Base-by-base conservation (phyloP, 1,140 invertebrate species). In the Drosophila takahashii region DNA sequence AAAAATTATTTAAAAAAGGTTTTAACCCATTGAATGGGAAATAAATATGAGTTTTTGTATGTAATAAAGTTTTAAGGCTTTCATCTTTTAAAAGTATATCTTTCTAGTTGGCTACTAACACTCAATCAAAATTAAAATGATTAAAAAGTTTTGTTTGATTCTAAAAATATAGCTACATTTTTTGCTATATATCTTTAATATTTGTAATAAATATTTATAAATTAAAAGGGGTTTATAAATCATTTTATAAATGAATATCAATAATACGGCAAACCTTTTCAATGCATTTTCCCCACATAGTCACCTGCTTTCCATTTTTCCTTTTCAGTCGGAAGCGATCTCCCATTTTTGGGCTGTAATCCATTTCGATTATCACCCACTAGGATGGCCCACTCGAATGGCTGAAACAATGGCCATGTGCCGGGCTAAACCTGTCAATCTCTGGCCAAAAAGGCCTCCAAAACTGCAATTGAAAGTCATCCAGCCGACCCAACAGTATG, bases 401-500 rank as follows among this genome's bases (percentile, higher is more conserved):
- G 13, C 42, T n/a, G 4, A 41, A 60, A 72, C 70, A 73, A 73
- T 73, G 70, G 54, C 16, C 26, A 22, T 59, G 70, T 70, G 36
- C 45, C 44, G 7, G 36, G 44, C 59, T 50, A 11, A 64, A 29
- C 41, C 58, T 62, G 61, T 22, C 61, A 65, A 65, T 65, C 61
- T 65, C 4, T 51, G 60, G 32, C 36, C 16, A 61, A 53, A 44
- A 45, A 27, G 34, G 15, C n/a, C 44, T 48, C 67, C 39, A 32
- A 9, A 18, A 18, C 72, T 60, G 53, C 44, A 58, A 69, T 71
- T 64, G 52, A 83, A 57, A 57, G 64, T 37, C 65, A 57, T n/a
- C 44, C 44, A 29, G 45, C 29, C 53, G 26, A 67, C 44, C 48
- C 26, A 47, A 56, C 44, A 53, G 34, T 34, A 77, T 64, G 77